Conservation (phyloP, 37 sponge, comb jelly and placozoan species). For the Geodia barretti region DNA sequence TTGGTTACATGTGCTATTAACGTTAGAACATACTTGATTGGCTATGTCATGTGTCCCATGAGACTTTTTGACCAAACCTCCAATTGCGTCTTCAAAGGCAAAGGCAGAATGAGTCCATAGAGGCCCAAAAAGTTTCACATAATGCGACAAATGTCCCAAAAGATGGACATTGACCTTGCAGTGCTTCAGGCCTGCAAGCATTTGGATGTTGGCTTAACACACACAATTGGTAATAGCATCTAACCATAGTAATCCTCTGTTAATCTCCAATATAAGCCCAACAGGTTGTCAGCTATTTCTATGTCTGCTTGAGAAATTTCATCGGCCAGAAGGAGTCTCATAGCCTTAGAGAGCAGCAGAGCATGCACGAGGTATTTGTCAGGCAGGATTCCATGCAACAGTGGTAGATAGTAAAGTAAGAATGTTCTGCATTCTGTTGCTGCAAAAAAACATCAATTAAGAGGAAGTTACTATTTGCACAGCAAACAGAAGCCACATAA, state of each 20-base stretch:
- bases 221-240: background rate
- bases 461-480: no score
- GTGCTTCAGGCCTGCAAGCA: background rate
- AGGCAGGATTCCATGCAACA: background rate
- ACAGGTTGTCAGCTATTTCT: background rate
- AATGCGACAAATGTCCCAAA: constrained; percentile 26
- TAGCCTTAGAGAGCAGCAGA: background rate
- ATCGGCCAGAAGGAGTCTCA: background rate
- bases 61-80: constrained; percentile 7
- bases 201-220: background rate
- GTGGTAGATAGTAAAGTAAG: constrained; percentile 3
- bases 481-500: no score
- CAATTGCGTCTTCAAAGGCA: constrained; percentile 35
- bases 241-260: background rate
- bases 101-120: constrained; percentile 53
- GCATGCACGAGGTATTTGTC: constrained; percentile 1
- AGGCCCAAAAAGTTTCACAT: constrained; percentile 46
- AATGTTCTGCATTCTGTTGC: constrained; percentile 12
- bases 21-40: constrained; percentile 34
- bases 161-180: constrained; percentile 43
- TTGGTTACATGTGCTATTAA: no score
- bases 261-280: background rate
- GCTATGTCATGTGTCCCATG: constrained; percentile 22
- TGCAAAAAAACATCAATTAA: background rate
- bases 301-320: background rate